A percentile compares a stretch with the other conserved stretches of the same genome.
These are phyloP conservation scores for Cynaeus angustus DNA, from an alignment of 2,888 invertebrate genomes.

Conservation along the genomic window DNA sequence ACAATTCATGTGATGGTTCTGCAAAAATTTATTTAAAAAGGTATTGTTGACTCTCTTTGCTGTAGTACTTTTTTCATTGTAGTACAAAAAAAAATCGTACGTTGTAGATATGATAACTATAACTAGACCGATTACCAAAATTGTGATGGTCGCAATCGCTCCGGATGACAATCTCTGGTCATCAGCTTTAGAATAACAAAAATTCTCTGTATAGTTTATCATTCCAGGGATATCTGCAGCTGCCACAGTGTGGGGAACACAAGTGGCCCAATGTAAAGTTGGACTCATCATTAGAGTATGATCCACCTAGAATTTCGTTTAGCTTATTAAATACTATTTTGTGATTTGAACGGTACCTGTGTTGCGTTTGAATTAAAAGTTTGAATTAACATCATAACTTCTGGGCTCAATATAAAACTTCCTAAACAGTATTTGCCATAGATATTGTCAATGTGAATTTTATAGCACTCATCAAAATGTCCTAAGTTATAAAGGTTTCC, in stretches of 20 bases:
- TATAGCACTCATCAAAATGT: constrained; percentile 45
- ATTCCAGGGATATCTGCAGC: constrained; percentile 15
- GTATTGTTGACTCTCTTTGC: constrained; percentile 7
- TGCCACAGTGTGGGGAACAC: not conserved
- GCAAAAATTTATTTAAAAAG: constrained; percentile 1
- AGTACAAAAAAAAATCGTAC: constrained; percentile 17
- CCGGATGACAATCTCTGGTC: constrained; percentile 34
- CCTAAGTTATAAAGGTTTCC: constrained; percentile 29
- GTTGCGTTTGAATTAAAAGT: not conserved
- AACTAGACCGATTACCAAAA: not conserved
- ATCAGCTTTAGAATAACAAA: constrained; percentile 44
- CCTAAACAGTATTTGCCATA: constrained; percentile 44
- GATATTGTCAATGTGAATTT: constrained; percentile 17
- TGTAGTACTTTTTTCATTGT: constrained; percentile 25
- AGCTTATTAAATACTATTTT: no score
- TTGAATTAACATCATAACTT: not conserved
- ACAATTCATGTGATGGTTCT: constrained; percentile 32
- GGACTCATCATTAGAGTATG: not conserved
- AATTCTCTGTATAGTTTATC: constrained; percentile 8
- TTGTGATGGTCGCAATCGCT: constrained; percentile 26
- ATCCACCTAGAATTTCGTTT: not conserved
- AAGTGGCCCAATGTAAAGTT: not conserved
- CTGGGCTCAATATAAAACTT: not conserved
- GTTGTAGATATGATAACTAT: constrained; percentile 5
- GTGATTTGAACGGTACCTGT: no score